Evolutionary conservation across 2,113 vertebrate genomes (phyloP).

Genomic region (Heptranchias perlo): DNA sequence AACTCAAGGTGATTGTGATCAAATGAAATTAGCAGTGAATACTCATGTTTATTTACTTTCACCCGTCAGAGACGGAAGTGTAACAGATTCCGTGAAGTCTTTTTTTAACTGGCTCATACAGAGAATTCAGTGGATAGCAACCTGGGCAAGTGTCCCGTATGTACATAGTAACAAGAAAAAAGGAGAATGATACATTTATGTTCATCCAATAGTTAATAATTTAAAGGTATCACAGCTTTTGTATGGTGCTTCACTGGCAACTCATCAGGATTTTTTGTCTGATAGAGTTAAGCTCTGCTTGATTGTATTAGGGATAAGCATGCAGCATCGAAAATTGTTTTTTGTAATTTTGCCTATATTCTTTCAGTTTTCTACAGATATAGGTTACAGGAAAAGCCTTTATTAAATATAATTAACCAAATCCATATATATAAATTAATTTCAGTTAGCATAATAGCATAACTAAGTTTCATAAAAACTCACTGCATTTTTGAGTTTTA

Average conservation of each 20-base stretch:
- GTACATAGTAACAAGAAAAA: not conserved
- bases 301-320: not conserved
- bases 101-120: not conserved
- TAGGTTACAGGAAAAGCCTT: not conserved
- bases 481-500: not conserved
- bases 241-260: not conserved
- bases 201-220: not conserved
- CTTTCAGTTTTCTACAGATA: not conserved
- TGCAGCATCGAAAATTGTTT: not conserved
- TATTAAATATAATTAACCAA: not conserved
- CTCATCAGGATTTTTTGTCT: not conserved
- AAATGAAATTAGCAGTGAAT: not conserved
- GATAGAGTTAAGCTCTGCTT: not conserved
- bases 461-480: not conserved
- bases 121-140: not conserved
- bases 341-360: not conserved
- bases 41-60: not conserved
- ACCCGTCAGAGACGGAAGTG: not conserved
- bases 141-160: not conserved
- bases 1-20: not conserved
- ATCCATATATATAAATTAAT: not conserved
- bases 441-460: not conserved
- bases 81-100: not conserved
- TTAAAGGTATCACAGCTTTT: not conserved
- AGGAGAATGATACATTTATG: not conserved